Base-by-base conservation (phyloP, 2,888 invertebrate species). In the Homarus gammarus region DNA sequence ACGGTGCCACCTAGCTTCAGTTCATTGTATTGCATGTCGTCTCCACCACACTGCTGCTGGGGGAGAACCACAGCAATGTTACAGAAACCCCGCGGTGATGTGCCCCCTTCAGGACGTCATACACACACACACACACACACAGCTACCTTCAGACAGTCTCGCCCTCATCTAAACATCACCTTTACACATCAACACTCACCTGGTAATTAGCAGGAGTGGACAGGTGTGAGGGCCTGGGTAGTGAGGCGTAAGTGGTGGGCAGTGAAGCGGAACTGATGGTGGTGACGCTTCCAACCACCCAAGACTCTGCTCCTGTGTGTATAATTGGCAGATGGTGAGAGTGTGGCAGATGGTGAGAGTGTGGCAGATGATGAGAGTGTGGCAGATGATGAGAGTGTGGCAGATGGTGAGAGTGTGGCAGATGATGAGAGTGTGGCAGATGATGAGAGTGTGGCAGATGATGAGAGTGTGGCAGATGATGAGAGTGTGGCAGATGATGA, bases 271-370 rank as follows among this genome's bases (percentile, higher is more conserved):
- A 56, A 36, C 56, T 79, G 79, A 79, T 61, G 33, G 79, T 79
- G 33, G 38, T 79, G 36, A 79, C 79, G 27, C 79, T 61, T 5
- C 61, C 79, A 36, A 61, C 61, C 79, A 79, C 56, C 79, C 79
- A 79, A 0, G 79, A 61, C 61, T 79, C 79, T 1, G 79, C 36
- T 27, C 44, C 79, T 79, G 79, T 1, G 27, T 5, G 22, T n/a
- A n/a, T n/a, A n/a, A n/a, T n/a, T n/a, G n/a, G n/a, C n/a, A n/a
- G n/a, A n/a, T n/a, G n/a, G n/a, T n/a, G n/a, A n/a, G n/a, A n/a
- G n/a, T n/a, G n/a, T n/a, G n/a, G n/a, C n/a, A n/a, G n/a, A n/a
- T n/a, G n/a, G n/a, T n/a, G n/a, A n/a, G n/a, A n/a, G n/a, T n/a
- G n/a, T n/a, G n/a, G n/a, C n/a, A n/a, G n/a, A n/a, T n/a, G n/a